These are phyloP conservation scores for Drosophila rellima DNA, from an alignment of 2,888 invertebrate species.

Conservation along the genomic window DNA sequence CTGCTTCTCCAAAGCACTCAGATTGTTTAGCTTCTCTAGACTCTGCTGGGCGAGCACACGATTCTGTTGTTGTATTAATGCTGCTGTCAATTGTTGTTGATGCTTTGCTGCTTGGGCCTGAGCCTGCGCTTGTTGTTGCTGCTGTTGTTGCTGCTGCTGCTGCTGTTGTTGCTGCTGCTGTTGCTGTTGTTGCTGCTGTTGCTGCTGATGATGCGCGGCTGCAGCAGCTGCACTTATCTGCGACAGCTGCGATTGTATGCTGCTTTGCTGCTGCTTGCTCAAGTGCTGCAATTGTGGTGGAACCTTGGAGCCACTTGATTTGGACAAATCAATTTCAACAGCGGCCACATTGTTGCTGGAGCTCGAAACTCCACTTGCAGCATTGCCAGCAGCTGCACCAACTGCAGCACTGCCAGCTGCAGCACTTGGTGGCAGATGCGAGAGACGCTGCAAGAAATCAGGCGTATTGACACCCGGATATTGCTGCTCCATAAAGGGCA, in stretches of 20 bases:
- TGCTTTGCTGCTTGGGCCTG: slow-evolving; percentile 86
- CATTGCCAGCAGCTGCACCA: slow-evolving; percentile 57
- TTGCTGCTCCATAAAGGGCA: slow-evolving; percentile 85
- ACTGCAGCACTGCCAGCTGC: slow-evolving; percentile 53
- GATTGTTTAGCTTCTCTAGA: slow-evolving; percentile 88
- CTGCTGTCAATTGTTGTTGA: slow-evolving; percentile 89
- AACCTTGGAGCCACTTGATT: slow-evolving; percentile 71
- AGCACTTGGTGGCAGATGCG: slow-evolving; percentile 80
- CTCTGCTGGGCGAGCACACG: slow-evolving; percentile 88
- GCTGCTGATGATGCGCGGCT: slow-evolving; percentile 82
- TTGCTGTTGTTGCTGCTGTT: slow-evolving; percentile 74
- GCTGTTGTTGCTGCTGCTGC: slow-evolving; percentile 86
- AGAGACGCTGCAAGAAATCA: slow-evolving; percentile 90
- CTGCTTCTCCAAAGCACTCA: slow-evolving; percentile 87
- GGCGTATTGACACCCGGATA: slow-evolving; percentile 87
- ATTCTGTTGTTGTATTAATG: slow-evolving; percentile 89
- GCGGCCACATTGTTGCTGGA: slow-evolving; percentile 51
- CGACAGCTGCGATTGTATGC: slow-evolving; percentile 83
- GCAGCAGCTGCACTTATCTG: slow-evolving; percentile 81
- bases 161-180: slow-evolving; percentile 76
- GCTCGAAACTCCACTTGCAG: slow-evolving; percentile 56
- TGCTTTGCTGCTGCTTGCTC: slow-evolving; percentile 84
- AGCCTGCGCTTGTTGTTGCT: slow-evolving; percentile 69
- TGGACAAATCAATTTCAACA: slow-evolving; percentile 84
- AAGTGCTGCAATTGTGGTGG: slow-evolving; percentile 83